These are phyloP conservation scores for Tuta absoluta DNA, from an alignment of 2,888 invertebrate species.

Conservation along the genomic window DNA sequence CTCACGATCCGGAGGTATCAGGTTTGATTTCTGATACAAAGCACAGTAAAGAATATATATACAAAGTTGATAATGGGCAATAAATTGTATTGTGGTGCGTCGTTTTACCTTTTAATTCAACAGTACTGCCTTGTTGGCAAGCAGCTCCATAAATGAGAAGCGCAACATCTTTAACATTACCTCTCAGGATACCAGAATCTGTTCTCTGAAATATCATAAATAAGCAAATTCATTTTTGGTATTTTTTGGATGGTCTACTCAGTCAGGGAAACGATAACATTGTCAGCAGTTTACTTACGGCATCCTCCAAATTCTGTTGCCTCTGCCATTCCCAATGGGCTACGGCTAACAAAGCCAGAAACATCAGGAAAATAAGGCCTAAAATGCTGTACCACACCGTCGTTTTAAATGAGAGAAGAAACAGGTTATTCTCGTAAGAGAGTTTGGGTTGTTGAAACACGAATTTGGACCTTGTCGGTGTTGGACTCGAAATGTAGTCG, in stretches of 20 bases:
- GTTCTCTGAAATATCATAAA: slow-evolving; percentile 46
- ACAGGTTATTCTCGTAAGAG: slow-evolving; percentile 87
- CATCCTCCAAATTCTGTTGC: slow-evolving; percentile 30
- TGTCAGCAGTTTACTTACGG: background rate
- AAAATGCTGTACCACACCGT: slow-evolving; percentile 84
- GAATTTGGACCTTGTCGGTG: slow-evolving; percentile 85
- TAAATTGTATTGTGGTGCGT: too few species aligned
- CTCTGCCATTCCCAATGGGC: slow-evolving; percentile 71
- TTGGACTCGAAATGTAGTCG: slow-evolving; percentile 85
- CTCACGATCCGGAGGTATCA: too few species aligned
- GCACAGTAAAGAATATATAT: too few species aligned
- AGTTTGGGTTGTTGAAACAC: slow-evolving; percentile 87
- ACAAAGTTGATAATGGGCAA: too few species aligned
- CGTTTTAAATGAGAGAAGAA: slow-evolving; percentile 83
- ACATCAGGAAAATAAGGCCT: slow-evolving; percentile 69
- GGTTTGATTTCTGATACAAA: too few species aligned
- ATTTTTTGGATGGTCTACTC: too few species aligned
- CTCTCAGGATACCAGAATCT: slow-evolving; percentile 60
- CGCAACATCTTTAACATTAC: slow-evolving; percentile 73
- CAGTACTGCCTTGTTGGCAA: slow-evolving; percentile 83
- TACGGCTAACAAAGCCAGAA: slow-evolving; percentile 60
- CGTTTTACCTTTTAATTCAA: slow-evolving; percentile 71
- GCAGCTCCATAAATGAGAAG: slow-evolving; percentile 82
- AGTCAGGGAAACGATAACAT: background rate
- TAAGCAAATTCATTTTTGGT: background rate